These are phyloP conservation scores for Bruchidius siliquastri DNA, from an alignment of 2,888 invertebrate genomes.

Conservation along the genomic window DNA sequence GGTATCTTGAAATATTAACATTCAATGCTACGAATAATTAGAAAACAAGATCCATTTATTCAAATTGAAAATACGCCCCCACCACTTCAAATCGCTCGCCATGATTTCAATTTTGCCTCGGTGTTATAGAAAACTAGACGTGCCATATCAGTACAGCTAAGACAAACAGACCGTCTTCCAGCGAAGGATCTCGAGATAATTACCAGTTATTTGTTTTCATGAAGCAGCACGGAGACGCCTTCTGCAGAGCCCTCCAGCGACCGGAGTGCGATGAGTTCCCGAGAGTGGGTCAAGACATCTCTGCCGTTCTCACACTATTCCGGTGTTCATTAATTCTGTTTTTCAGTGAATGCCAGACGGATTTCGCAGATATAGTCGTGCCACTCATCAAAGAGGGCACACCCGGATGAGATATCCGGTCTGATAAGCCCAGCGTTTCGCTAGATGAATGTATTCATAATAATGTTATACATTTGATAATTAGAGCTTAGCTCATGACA, in stretches of 20 bases:
- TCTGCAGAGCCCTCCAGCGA: neutral
- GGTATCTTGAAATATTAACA: too few relatives aligned
- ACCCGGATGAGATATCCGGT: neutral
- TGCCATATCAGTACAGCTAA: neutral
- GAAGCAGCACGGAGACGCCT: neutral
- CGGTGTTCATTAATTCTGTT: neutral
- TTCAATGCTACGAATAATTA: too few relatives aligned
- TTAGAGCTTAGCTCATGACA: conserved; percentile 2
- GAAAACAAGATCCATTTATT: too few relatives aligned
- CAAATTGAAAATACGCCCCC: too few relatives aligned
- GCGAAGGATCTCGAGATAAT: neutral
- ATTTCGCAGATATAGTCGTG: neutral
- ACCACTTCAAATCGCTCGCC: too few relatives aligned
- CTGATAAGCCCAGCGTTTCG: neutral
- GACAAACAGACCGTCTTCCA: neutral
- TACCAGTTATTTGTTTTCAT: neutral
- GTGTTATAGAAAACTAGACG: neutral
- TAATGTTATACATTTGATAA: neutral
- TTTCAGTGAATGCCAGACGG: neutral
- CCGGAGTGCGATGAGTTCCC: neutral
- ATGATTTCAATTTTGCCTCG: too few relatives aligned
- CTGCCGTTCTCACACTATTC: neutral
- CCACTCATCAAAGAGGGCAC: neutral
- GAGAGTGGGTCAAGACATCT: neutral
- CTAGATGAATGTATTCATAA: neutral